These are phyloP conservation scores for Eptesicus fuscus DNA, from an alignment of 2,113 vertebrate genomes.

Conservation along the genomic window DNA sequence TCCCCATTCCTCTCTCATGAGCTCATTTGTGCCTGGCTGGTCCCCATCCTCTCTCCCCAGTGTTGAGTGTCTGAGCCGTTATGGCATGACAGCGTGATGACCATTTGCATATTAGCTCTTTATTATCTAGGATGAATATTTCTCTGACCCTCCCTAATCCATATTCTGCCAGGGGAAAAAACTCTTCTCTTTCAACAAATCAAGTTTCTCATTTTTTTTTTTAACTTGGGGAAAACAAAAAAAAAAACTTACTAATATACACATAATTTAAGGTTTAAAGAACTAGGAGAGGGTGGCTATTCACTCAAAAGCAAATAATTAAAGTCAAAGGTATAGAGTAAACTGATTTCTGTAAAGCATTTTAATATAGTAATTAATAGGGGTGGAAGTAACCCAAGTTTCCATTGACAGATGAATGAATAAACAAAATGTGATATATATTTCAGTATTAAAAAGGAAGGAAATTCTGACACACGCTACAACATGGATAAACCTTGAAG, in stretches of 20 bases:
- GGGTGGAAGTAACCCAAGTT: not conserved
- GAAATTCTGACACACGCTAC: not conserved
- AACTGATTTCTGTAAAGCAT: not conserved
- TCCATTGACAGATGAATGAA: not conserved
- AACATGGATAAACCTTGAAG: not conserved
- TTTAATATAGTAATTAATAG: not conserved
- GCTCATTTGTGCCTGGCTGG: too few relatives aligned
- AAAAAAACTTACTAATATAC: not conserved
- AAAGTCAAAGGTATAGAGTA: not conserved
- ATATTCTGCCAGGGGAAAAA: not conserved
- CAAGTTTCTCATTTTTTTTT: slow-evolving; percentile 25
- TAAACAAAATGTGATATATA: slow-evolving; percentile 7
- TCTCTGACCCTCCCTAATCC: not conserved
- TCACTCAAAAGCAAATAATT: not conserved
- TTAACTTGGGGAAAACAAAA: not conserved
- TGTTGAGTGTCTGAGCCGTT: too few relatives aligned
- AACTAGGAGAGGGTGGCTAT: not conserved
- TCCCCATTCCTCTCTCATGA: too few relatives aligned
- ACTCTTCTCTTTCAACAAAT: not conserved
- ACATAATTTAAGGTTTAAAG: slow-evolving; percentile 1
- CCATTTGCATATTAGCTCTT: too few relatives aligned
- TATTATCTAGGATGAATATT: not conserved
- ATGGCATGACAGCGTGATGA: too few relatives aligned
- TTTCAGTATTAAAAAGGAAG: not conserved
- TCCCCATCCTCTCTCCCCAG: too few relatives aligned